Evolutionary conservation across 1,140 invertebrate genomes (phyloP), one percentile per base, ranked within the genome.

Genomic region (Copidosoma floridanum): DNA sequence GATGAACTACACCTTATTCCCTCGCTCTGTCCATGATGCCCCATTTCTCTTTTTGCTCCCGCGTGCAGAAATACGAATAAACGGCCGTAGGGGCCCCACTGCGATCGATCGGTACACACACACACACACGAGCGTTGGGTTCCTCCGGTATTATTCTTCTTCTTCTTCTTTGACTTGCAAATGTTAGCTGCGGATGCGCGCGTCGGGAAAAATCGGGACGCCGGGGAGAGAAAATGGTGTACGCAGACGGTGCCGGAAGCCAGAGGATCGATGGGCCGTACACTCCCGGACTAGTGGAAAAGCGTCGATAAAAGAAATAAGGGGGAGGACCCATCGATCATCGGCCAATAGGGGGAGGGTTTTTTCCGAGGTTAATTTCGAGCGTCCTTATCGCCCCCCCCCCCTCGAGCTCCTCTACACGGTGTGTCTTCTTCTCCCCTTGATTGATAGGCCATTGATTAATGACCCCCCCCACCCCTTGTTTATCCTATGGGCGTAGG

Each of bases 71-170:
- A 44, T 47, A 53, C 65, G 64, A 64, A 61, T 73, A 73, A 72
- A 67, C 65, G 71, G 47, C 38, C 32, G 58, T 21, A 10, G 40
- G n/a, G 24, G 20, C 6, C 52, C 46, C 26, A 41, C 37, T 58
- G 64, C 71, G 69, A 73, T 73, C 70, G 69, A 73, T 72, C 69
- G 71, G 67, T 72, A 73, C 70, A 72, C 58, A 65, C 57, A n/a
- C n/a, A n/a, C n/a, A n/a, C n/a, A n/a, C n/a, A n/a, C n/a, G n/a
- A n/a, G n/a, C n/a, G n/a, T n/a, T n/a, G n/a, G n/a, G n/a, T n/a
- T n/a, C n/a, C n/a, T n/a, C n/a, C n/a, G n/a, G n/a, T n/a, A n/a
- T n/a, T n/a, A n/a, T n/a, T n/a, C n/a, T n/a, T n/a, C n/a, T n/a
- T n/a, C n/a, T n/a, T n/a, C 64, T 70, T 71, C 69, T 64, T 44